Evolutionary conservation across 1,140 invertebrate genomes (phyloP).

Genomic region (Aphelinus certus): DNA sequence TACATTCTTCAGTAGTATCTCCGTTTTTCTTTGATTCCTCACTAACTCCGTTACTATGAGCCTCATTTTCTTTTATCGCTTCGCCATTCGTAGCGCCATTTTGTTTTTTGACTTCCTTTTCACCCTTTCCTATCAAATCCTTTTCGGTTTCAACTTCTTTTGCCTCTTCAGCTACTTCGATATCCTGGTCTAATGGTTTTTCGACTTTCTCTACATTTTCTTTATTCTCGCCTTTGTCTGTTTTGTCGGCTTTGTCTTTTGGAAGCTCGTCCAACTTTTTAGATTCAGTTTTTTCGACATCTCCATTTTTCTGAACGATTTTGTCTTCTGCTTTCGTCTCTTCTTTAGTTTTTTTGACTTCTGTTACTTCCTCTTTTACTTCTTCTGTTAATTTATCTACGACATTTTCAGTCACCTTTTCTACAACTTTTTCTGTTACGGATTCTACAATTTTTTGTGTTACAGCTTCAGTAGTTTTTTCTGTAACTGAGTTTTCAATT

Average conservation of each 20-base stretch:
- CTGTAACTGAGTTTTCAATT: conserved; percentile 3
- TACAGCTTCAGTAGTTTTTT: conserved; percentile 4
- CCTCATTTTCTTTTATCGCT: conserved; percentile 26
- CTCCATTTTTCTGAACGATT: conserved; percentile 39
- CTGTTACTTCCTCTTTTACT: conserved; percentile 35
- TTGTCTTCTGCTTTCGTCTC: conserved; percentile 23
- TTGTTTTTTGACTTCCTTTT: conserved; percentile 46
- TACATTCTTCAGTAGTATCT: conserved; percentile 53
- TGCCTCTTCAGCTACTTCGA: conserved; percentile 27
- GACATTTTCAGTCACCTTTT: conserved; percentile 35
- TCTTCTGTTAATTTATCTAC: conserved; percentile 37
- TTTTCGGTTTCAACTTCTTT: conserved; percentile 29
- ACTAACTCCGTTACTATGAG: conserved; percentile 30
- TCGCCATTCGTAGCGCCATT: conserved; percentile 53
- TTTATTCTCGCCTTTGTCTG: conserved; percentile 39
- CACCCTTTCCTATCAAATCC: not conserved
- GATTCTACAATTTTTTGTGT: not conserved
- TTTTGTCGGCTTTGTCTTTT: conserved; percentile 42
- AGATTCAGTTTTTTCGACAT: conserved; percentile 17
- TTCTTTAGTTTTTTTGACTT: conserved; percentile 28
- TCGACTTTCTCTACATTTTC: conserved; percentile 36
- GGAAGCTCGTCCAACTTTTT: conserved; percentile 16
- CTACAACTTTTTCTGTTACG: conserved; percentile 35
- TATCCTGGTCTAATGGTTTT: conserved; percentile 25
- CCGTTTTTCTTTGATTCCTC: conserved; percentile 43